phyloP scores from a whole-genome alignment of 64 coral and sea anemone genomes.

The Pocillopora damicornis region DNA sequence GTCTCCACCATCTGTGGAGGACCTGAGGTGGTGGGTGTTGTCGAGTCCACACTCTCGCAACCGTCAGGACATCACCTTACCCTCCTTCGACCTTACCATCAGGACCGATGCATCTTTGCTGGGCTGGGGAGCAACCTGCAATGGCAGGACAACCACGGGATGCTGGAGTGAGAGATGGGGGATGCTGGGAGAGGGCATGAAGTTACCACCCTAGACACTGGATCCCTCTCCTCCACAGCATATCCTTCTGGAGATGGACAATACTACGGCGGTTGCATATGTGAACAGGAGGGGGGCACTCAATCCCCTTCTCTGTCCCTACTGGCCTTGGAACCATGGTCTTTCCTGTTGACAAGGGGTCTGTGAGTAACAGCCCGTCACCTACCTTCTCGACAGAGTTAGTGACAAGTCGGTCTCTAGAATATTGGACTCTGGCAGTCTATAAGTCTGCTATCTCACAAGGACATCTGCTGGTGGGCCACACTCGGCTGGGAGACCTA shows the following conservation, averaged over 20 bases:
- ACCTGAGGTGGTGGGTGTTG: conserved; percentile 43
- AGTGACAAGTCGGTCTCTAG: not conserved
- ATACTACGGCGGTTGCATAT: conserved; percentile 40
- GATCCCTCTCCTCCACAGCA: conserved; percentile 27
- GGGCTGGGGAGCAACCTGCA: conserved; percentile 51
- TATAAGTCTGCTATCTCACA: conserved; percentile 38
- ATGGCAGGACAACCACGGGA: conserved; percentile 21
- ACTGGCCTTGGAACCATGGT: conserved; percentile 50
- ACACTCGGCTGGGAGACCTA: not conserved
- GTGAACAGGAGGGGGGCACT: conserved; percentile 47
- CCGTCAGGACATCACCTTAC: conserved; percentile 23
- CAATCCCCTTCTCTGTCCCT: conserved; percentile 12
- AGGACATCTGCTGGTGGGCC: conserved; percentile 9
- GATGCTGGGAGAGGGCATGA: not conserved
- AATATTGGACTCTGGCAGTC: conserved; percentile 38
- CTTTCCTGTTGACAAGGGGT: conserved; percentile 9
- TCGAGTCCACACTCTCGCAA: not conserved
- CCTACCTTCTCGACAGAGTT: conserved; percentile 30
- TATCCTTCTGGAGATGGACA: conserved; percentile 57
- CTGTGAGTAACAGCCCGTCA: conserved; percentile 42
- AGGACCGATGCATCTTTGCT: conserved; percentile 49
- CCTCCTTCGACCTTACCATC: conserved; percentile 28
- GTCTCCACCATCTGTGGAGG: conserved; percentile 8
- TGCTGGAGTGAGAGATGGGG: conserved; percentile 52
- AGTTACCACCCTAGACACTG: conserved; percentile 8